phyloP scores from a whole-genome alignment of 2,113 vertebrate species.

The Lamprologus sp. region DNA sequence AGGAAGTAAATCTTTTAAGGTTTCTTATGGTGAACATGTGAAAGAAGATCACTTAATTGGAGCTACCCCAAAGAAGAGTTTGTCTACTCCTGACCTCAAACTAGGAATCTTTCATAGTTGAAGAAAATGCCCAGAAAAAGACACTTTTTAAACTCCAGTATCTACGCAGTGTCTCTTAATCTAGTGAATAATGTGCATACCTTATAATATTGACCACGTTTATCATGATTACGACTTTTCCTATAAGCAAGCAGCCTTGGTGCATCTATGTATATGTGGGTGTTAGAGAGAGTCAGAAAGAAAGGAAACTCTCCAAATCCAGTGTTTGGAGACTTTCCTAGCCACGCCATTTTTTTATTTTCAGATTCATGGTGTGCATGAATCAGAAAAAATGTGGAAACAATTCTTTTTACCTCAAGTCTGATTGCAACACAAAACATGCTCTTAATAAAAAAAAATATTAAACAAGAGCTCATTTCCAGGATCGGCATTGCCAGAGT shows the following conservation, averaged over 20 bases:
- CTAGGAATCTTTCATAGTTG: not conserved
- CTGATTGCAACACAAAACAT: not conserved
- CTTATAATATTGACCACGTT: not conserved
- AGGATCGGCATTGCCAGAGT: not conserved
- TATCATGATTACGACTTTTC: not conserved
- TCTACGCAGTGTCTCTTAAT: not conserved
- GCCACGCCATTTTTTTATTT: fast-evolving
- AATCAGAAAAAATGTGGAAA: not conserved
- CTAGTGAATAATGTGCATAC: not conserved
- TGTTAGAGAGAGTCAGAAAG: not conserved
- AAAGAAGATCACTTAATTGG: not conserved
- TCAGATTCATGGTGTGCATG: not conserved
- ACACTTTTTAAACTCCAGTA: not conserved
- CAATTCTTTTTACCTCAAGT: not conserved
- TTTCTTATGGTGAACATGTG: not conserved
- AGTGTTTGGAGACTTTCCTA: not conserved
- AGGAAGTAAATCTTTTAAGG: not conserved
- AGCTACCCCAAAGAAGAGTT: not conserved
- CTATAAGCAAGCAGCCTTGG: not conserved
- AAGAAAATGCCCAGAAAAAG: not conserved
- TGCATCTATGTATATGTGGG: not conserved
- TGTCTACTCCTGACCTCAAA: not conserved
- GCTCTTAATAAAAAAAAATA: not conserved
- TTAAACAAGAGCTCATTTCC: not conserved
- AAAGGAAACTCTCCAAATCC: not conserved